Evolutionary conservation across 2,797 vertebrate genomes (phyloP), one percentile per base, ranked within the genome.

Genomic region (Catamblyrhynchus diadema): DNA sequence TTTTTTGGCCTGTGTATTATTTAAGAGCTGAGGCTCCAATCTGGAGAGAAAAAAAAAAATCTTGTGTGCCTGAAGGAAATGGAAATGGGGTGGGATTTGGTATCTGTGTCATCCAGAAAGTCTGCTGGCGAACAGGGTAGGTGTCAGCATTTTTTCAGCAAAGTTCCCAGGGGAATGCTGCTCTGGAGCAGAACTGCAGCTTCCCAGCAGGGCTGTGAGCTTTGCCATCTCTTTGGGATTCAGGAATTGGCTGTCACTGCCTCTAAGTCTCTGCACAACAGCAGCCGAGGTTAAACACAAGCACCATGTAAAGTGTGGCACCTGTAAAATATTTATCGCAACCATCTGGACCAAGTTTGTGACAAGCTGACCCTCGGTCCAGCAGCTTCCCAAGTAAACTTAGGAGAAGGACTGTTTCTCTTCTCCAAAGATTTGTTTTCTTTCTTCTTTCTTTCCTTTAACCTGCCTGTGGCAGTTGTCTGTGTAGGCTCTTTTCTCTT

Each of bases 61-160:
- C 19, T 79, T 61, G 16, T 61, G 20, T 94, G 90, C 95, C 85
- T 91, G 73, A 91, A 91, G 90, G 90, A 92, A 86, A 60, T 74
- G 73, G 83, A 88, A 88, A 42, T 28, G 47, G 80, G 73, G 22
- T 75, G 66, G 73, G 74, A 88, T 88, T 93, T 84, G 42, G 54
- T 86, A 41, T 86, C 91, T 88, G 42, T 95, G 88, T 91, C 77
- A 90, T 94, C 44, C 80, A 83, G 65, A 84, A 79, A 88, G 72
- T 86, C 84, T 92, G 67, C 74, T 92, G 87, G 74, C 56, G 72
- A 35, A 70, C 72, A 72, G 71, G 57, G 30, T 47, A 42, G 54
- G 47, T 91, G 91, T 86, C 91, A 93, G 88, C 70, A 0, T 41
- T 95, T 95, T 95, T 71, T 23, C 57, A 48, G 35, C 3, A 0